phyloP scores from a whole-genome alignment of 2,888 invertebrate species.

The Macaria liturata region DNA sequence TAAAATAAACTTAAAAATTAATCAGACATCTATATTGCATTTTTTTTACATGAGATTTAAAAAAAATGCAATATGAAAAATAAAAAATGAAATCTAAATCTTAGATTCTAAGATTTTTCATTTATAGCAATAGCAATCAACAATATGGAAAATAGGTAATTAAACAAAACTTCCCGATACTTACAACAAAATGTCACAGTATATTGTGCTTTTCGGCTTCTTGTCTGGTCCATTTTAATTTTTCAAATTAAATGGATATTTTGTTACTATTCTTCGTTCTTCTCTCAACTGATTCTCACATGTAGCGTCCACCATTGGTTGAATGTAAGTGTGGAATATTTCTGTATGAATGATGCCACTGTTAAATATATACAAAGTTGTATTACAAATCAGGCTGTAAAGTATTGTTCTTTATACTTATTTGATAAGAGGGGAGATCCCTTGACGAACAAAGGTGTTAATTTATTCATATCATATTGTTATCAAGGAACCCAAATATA shows the following conservation, averaged over 20 bases:
- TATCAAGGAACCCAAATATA: too few species aligned
- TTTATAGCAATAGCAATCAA: too few species aligned
- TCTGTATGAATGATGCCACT: neutral
- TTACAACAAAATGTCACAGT: conserved; percentile 61
- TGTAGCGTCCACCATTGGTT: neutral
- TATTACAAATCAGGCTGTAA: neutral
- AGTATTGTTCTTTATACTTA: neutral
- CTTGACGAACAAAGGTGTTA: too few species aligned
- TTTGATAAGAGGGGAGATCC: too few species aligned
- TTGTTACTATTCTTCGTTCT: neutral
- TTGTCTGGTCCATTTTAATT: conserved; percentile 37
- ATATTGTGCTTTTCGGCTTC: conserved; percentile 56
- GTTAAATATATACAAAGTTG: conserved; percentile 7
- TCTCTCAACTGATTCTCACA: neutral
- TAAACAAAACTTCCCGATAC: conserved; percentile 18
- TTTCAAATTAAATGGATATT: neutral
- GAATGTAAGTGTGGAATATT: conserved; percentile 3
- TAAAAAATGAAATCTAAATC: too few species aligned
- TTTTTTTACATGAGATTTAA: too few species aligned
- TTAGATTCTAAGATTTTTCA: too few species aligned
- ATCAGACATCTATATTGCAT: too few species aligned
- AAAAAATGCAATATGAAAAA: too few species aligned
- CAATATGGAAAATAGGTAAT: too few species aligned
- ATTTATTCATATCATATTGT: too few species aligned
- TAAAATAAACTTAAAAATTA: too few species aligned